Percentiles rank a stretch among this genome's conserved stretches.
phyloP scores from a whole-genome alignment of 1,140 invertebrate species.

The Luehdorfia chinensis region DNA sequence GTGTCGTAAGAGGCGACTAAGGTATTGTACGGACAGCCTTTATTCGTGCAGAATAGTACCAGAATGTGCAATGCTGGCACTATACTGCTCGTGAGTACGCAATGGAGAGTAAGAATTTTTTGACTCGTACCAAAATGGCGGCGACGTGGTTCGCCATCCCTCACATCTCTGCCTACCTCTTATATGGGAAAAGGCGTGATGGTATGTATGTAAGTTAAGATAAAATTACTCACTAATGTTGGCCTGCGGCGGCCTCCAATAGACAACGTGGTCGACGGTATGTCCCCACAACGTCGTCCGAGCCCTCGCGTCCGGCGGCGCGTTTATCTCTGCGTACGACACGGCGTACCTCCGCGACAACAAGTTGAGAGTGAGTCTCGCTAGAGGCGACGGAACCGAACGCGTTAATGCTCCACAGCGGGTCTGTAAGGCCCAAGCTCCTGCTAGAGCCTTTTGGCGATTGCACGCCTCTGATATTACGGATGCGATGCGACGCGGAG shows the following conservation, averaged over 20 bases:
- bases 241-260: constrained; percentile 88
- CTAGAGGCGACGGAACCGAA: constrained; percentile 81
- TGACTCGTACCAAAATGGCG: too few relatives aligned
- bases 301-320: constrained; percentile 54
- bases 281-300: constrained; percentile 82
- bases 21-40: too few relatives aligned
- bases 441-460: constrained; percentile 82
- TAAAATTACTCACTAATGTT: constrained; percentile 85
- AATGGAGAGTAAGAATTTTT: too few relatives aligned
- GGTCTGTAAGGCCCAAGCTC: constrained; percentile 82
- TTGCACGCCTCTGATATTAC: constrained; percentile 79
- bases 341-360: constrained; percentile 85
- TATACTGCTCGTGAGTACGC: too few relatives aligned
- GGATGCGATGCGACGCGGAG: constrained; percentile 74
- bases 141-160: too few relatives aligned
- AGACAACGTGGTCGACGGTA: constrained; percentile 81
- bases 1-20: too few relatives aligned
- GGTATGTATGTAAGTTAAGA: too few relatives aligned
- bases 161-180: too few relatives aligned
- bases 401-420: constrained; percentile 82
- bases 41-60: too few relatives aligned
- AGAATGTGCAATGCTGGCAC: too few relatives aligned
- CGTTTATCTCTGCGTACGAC: constrained; percentile 83
- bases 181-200: too few relatives aligned
- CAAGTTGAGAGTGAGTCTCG: constrained; percentile 83